Evolutionary conservation across 2,888 invertebrate species (phyloP).

Genomic region (Eledona agricola): DNA sequence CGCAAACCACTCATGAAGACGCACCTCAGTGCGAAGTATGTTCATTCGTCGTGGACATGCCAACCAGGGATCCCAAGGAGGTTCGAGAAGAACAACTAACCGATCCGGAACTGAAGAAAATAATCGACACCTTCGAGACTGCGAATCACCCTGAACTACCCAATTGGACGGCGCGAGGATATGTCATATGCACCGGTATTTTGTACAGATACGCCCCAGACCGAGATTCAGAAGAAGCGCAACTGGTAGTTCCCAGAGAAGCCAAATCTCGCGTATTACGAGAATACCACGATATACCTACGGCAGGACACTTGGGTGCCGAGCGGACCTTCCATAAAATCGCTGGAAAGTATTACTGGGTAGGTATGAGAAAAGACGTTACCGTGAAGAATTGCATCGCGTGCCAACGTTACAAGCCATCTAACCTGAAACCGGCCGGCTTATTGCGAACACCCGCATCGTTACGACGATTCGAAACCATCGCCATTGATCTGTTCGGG

Average conservation of each 20-base stretch:
- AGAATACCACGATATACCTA: constrained; percentile 1
- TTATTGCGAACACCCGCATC: constrained; percentile 45
- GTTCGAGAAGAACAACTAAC: constrained; percentile 20
- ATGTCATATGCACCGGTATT: background rate
- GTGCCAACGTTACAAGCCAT: constrained; percentile 49
- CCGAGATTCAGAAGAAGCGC: constrained; percentile 1
- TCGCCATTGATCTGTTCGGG: constrained; percentile 49
- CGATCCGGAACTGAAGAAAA: constrained; percentile 20
- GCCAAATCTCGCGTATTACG: background rate
- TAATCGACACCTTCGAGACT: constrained; percentile 9
- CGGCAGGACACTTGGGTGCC: background rate
- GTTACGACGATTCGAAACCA: constrained; percentile 44
- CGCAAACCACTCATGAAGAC: background rate
- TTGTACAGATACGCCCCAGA: constrained; percentile 2
- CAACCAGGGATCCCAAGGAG: constrained; percentile 11
- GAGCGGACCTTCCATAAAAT: background rate
- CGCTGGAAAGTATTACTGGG: background rate
- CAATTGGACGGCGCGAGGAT: constrained; percentile 1
- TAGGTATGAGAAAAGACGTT: constrained; percentile 25
- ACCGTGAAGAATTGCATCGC: constrained; percentile 41
- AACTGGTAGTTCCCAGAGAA: background rate
- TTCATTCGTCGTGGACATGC: constrained; percentile 23
- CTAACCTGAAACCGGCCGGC: constrained; percentile 47
- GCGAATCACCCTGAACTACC: background rate
- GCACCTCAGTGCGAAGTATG: constrained; percentile 3